A percentile compares a stretch with the other conserved stretches of the same genome.
phyloP scores from a whole-genome alignment of 2,797 vertebrate species.

The Glyptemys insculpta region DNA sequence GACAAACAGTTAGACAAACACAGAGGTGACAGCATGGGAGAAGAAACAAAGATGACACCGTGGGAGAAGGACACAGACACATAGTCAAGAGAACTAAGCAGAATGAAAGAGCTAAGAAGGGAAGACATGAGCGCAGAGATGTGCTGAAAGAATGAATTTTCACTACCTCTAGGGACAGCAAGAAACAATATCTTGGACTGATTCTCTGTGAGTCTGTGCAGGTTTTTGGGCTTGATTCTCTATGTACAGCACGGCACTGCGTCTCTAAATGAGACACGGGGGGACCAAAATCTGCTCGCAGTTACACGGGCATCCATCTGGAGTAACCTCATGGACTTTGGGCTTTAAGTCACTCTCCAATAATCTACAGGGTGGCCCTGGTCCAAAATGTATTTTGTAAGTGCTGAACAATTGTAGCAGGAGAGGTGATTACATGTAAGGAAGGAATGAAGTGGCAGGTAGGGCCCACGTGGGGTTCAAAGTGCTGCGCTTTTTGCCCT shows the following conservation, averaged over 20 bases:
- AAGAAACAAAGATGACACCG: not conserved
- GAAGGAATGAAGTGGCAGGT: slow-evolving; percentile 46
- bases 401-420: not conserved
- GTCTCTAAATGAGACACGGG: slow-evolving; percentile 5
- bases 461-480: slow-evolving; percentile 19
- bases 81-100: not conserved
- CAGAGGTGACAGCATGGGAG: too few relatives aligned
- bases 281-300: slow-evolving; percentile 22
- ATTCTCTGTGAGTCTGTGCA: not conserved
- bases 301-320: slow-evolving; percentile 10
- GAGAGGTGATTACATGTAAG: slow-evolving; percentile 43
- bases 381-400: slow-evolving; percentile 33
- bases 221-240: slow-evolving; percentile 13
- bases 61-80: not conserved
- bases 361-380: not conserved
- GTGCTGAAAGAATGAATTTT: not conserved
- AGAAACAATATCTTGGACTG: not conserved
- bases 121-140: not conserved
- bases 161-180: not conserved
- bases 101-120: not conserved
- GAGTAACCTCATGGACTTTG: slow-evolving; percentile 27
- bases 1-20: not conserved
- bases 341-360: not conserved
- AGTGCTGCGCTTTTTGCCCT: slow-evolving; percentile 55
- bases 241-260: not conserved